Percentiles rank a stretch among this genome's conserved stretches.
Evolutionary conservation across 2,888 invertebrate species (phyloP).

Genomic region (Anarsia innoxiella): DNA sequence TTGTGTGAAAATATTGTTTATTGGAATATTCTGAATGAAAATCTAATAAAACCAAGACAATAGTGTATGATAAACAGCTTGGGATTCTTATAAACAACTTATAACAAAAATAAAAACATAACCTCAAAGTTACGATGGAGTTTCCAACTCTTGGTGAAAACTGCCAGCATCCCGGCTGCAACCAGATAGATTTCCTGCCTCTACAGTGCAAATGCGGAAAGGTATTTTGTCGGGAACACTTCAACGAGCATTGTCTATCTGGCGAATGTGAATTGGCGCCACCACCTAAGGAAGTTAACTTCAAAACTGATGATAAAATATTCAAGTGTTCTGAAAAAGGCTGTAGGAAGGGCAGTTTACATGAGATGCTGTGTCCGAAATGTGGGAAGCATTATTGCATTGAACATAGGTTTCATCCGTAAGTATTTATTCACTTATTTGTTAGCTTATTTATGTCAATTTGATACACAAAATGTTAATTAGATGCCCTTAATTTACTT

Average conservation of each 20-base stretch:
- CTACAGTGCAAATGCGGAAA: slow-evolving; percentile 78
- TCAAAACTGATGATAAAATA: slow-evolving; percentile 53
- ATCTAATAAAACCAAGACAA: too few relatives aligned
- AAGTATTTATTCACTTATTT: too few relatives aligned
- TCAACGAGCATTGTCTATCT: slow-evolving; percentile 67
- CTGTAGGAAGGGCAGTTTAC: slow-evolving; percentile 76
- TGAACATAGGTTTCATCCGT: slow-evolving; percentile 77
- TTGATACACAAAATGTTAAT: too few relatives aligned
- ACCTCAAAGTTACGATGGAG: slow-evolving; percentile 71
- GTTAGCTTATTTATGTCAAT: too few relatives aligned
- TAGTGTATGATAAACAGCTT: too few relatives aligned
- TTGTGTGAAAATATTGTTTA: too few relatives aligned
- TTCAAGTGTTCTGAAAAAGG: slow-evolving; percentile 72
- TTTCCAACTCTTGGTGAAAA: slow-evolving; percentile 82
- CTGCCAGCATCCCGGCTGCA: slow-evolving; percentile 77
- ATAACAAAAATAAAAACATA: too few relatives aligned
- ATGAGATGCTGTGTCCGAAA: slow-evolving; percentile 78
- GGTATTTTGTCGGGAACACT: slow-evolving; percentile 81
- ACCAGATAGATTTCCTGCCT: slow-evolving; percentile 83
- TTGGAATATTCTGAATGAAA: too few relatives aligned
- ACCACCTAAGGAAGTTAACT: slow-evolving; percentile 50
- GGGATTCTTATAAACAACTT: too few relatives aligned
- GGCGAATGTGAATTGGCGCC: slow-evolving; percentile 67
- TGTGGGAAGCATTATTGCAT: slow-evolving; percentile 83
- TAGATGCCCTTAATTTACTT: too few relatives aligned